Conservation (phyloP, 2,113 vertebrate genomes). For the Atractosteus spatula region DNA sequence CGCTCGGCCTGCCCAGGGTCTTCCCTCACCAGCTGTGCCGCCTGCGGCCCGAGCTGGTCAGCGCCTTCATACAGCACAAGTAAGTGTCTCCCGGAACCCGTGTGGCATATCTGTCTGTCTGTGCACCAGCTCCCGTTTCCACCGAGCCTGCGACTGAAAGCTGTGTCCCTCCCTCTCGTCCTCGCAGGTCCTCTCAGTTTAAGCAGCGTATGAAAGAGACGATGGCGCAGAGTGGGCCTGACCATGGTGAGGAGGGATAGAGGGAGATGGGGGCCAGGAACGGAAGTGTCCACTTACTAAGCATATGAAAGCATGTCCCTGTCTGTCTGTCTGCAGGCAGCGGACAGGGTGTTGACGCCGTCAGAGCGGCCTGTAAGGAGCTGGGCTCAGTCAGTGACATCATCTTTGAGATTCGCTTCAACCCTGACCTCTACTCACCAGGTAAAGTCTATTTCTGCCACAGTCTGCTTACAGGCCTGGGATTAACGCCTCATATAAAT, state of each 20-base stretch:
- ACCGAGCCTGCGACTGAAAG: not conserved
- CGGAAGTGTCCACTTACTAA: not conserved
- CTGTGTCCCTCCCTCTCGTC: not conserved
- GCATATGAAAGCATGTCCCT: not conserved
- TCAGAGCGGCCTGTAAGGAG: slow-evolving; percentile 64
- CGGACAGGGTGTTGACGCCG: slow-evolving; percentile 48
- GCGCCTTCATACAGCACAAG: slow-evolving; percentile 71
- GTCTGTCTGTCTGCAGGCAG: slow-evolving; percentile 45
- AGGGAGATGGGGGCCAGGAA: not conserved
- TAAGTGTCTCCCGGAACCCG: slow-evolving; percentile 36
- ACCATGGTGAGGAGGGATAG: slow-evolving; percentile 46
- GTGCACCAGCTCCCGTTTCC: not conserved
- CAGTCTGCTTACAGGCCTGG: too few species aligned
- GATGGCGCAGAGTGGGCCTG: slow-evolving; percentile 56
- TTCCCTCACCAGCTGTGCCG: slow-evolving; percentile 66
- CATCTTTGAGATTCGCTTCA: slow-evolving; percentile 78
- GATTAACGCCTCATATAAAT: too few species aligned
- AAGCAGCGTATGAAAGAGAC: slow-evolving; percentile 52
- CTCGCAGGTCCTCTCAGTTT: slow-evolving; percentile 62
- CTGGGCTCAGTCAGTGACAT: slow-evolving; percentile 70
- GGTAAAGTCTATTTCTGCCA: slow-evolving; percentile 43
- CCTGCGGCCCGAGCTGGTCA: slow-evolving; percentile 66
- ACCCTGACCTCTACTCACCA: slow-evolving; percentile 64
- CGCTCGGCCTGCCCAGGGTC: slow-evolving; percentile 47
- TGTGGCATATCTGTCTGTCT: not conserved